Evolutionary conservation across 2,113 vertebrate species (phyloP).

Genomic region (Paracanthobrama guichenoti): DNA sequence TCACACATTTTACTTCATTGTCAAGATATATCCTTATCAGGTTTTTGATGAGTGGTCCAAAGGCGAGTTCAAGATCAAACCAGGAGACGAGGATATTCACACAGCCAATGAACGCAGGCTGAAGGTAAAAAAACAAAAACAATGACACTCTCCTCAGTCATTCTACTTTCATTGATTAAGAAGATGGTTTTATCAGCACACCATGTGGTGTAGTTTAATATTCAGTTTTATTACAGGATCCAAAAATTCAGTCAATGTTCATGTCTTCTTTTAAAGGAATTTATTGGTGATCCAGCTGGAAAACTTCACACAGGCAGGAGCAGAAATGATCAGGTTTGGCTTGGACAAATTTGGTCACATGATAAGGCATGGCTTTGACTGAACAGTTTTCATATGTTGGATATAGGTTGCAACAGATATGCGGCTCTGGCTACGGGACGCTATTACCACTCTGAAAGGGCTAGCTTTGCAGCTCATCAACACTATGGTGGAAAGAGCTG

Average conservation of each 20-base stretch:
- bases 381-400: background rate
- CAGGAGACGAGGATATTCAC: constrained; percentile 92
- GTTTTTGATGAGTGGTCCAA: constrained; percentile 87
- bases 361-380: background rate
- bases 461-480: constrained; percentile 79
- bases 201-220: background rate
- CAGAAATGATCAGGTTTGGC: constrained; percentile 90
- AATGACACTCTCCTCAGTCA: background rate
- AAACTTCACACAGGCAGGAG: constrained; percentile 94
- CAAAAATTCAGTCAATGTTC: background rate
- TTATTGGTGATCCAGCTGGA: constrained; percentile 88
- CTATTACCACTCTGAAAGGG: constrained; percentile 71
- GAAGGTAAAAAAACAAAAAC: constrained; percentile 75
- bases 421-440: constrained; percentile 86
- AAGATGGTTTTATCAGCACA: background rate
- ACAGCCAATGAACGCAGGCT: constrained; percentile 92
- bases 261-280: constrained; percentile 76
- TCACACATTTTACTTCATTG: background rate
- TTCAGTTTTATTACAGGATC: background rate
- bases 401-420: constrained; percentile 94
- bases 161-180: background rate
- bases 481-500: constrained; percentile 91
- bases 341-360: background rate
- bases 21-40: constrained; percentile 63
- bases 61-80: constrained; percentile 78